phyloP scores from a whole-genome alignment of 2,888 invertebrate species.

The Plusia festucae region DNA sequence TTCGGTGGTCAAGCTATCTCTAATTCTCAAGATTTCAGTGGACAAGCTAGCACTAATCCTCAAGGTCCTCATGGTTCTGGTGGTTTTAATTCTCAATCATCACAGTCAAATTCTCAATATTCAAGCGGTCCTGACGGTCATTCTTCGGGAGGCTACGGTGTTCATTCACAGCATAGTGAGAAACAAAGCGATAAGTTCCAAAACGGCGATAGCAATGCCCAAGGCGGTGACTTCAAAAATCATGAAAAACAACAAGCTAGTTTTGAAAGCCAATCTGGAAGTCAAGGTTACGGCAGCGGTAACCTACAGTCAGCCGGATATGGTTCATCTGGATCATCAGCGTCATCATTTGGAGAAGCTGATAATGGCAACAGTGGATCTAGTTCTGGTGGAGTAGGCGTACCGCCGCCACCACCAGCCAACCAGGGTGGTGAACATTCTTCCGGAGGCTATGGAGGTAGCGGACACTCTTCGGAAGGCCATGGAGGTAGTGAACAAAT shows the following conservation, averaged over 20 bases:
- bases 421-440: background rate
- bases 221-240: constrained; percentile 37
- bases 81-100: constrained; percentile 20
- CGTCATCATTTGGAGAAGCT: constrained; percentile 5
- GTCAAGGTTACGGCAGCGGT: constrained; percentile 19
- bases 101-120: background rate
- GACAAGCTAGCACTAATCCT: constrained; percentile 19
- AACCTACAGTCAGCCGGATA: constrained; percentile 29
- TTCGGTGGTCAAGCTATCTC: constrained; percentile 20
- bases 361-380: constrained; percentile 8
- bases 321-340: constrained; percentile 15
- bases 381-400: background rate
- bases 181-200: constrained; percentile 38
- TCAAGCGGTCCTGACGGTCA: constrained; percentile 11
- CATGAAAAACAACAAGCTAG: constrained; percentile 22
- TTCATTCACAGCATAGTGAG: constrained; percentile 23
- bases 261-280: constrained; percentile 19
- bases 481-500: constrained; percentile 13
- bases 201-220: constrained; percentile 18
- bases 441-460: background rate
- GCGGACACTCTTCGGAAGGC: background rate
- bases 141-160: constrained; percentile 15
- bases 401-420: background rate
- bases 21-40: constrained; percentile 17
- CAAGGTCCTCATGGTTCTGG: background rate